Conservation (phyloP, 1,140 invertebrate genomes). For the Drosophila ohnishii region DNA sequence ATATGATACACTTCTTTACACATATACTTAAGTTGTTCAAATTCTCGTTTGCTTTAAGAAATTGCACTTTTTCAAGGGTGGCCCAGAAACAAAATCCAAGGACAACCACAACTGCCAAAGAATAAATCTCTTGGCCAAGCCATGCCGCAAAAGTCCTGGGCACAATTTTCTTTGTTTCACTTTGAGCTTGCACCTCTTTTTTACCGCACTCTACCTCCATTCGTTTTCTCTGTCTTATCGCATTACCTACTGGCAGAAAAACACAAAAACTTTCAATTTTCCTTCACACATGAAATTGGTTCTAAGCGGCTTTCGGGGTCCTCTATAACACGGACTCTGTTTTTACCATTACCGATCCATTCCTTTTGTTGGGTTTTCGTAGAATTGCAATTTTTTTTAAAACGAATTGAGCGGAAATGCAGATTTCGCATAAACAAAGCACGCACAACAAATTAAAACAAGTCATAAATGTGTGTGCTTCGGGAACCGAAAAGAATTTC, state of each 20-base stretch:
- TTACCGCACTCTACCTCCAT: not conserved
- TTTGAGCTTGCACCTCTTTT: constrained; percentile 3
- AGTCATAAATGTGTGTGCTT: constrained; percentile 56
- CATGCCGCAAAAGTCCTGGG: constrained; percentile 1
- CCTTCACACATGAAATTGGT: constrained; percentile 38
- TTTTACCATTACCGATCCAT: not conserved
- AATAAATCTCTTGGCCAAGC: not conserved
- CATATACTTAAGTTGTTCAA: not conserved
- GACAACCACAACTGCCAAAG: constrained; percentile 11
- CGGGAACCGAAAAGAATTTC: constrained; percentile 23
- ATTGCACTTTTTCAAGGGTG: not conserved
- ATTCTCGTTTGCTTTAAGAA: not conserved
- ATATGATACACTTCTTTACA: not conserved
- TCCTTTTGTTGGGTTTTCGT: constrained; percentile 4
- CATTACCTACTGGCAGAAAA: constrained; percentile 9
- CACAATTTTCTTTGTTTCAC: constrained; percentile 10
- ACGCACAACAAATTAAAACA: constrained; percentile 77
- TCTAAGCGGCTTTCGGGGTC: constrained; percentile 59
- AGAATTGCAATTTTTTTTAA: constrained; percentile 7
- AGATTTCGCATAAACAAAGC: constrained; percentile 64
- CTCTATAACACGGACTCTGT: constrained; percentile 25
- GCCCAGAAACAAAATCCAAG: not conserved
- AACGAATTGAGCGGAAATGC: constrained; percentile 39
- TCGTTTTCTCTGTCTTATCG: constrained; percentile 2
- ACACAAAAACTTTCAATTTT: constrained; percentile 42